A percentile compares a stretch with the other conserved stretches of the same genome.
phyloP scores from a whole-genome alignment of 2,113 vertebrate species.

The Petromus typicus region DNA sequence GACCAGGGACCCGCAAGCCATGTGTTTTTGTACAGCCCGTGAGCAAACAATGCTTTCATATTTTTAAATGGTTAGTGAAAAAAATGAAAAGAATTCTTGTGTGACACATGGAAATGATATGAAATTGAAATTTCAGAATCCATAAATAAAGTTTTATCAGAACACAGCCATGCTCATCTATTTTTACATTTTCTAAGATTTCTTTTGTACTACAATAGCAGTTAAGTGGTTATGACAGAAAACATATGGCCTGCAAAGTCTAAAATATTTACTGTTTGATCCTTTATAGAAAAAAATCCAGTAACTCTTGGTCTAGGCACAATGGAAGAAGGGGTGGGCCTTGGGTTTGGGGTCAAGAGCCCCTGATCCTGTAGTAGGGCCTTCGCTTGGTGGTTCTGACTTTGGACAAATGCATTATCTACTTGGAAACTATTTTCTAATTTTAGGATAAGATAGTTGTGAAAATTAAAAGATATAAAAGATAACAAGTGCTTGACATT shows the following conservation, averaged over 20 bases:
- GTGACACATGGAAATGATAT: constrained; percentile 11
- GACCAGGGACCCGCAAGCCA: background rate
- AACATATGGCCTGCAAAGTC: background rate
- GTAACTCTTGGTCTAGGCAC: background rate
- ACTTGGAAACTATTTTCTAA: background rate
- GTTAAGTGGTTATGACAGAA: background rate
- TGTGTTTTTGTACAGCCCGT: background rate
- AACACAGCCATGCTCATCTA: constrained; percentile 10
- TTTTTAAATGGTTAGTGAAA: constrained; percentile 12
- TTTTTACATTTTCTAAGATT: background rate
- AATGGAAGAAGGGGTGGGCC: no score
- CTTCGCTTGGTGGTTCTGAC: background rate
- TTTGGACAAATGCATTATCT: background rate
- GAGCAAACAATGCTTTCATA: constrained; percentile 38
- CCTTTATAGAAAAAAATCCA: background rate
- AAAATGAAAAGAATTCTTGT: constrained; percentile 32
- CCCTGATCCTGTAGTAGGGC: background rate
- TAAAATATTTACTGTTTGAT: constrained; percentile 20
- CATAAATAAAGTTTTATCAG: constrained; percentile 32
- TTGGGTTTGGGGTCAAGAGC: background rate
- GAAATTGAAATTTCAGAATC: constrained; percentile 40
- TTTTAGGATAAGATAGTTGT: background rate
- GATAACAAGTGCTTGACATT: background rate
- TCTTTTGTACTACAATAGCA: background rate
- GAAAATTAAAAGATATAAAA: background rate